Conservation (phyloP, 2,113 vertebrate species). For the Hemichromis elongatus region DNA sequence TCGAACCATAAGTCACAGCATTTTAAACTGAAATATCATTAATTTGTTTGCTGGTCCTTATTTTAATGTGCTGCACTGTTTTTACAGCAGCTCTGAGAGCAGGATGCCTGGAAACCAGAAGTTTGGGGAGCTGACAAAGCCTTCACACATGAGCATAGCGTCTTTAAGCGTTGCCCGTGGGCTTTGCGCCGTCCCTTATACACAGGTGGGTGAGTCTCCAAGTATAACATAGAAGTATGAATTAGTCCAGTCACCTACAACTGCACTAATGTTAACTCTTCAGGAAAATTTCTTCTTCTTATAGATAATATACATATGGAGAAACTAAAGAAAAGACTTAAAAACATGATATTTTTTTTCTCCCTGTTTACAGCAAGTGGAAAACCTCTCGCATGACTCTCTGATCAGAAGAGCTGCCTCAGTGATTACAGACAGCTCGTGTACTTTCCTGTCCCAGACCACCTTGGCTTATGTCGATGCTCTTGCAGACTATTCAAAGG, state of each 20-base stretch:
- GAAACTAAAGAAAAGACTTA: background rate
- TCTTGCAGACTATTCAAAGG: constrained; percentile 67
- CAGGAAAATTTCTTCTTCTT: background rate
- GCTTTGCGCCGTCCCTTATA: constrained; percentile 46
- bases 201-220: constrained; percentile 50
- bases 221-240: background rate
- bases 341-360: background rate
- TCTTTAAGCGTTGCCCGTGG: constrained; percentile 43
- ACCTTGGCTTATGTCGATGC: constrained; percentile 71
- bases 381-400: constrained; percentile 70
- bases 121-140: constrained; percentile 3
- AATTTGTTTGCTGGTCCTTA: background rate
- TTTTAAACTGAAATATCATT: background rate
- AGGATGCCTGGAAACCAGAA: constrained; percentile 21
- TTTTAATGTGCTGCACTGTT: background rate
- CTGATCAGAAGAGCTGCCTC: constrained; percentile 72
- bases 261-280: background rate
- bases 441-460: constrained; percentile 74
- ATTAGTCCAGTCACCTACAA: background rate
- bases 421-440: constrained; percentile 71
- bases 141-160: constrained; percentile 4
- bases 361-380: constrained; percentile 38
- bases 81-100: constrained; percentile 22
- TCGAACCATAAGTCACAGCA: background rate
- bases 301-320: background rate